Conservation (phyloP, 2,797 vertebrate species). For the Echeneis naucrates region DNA sequence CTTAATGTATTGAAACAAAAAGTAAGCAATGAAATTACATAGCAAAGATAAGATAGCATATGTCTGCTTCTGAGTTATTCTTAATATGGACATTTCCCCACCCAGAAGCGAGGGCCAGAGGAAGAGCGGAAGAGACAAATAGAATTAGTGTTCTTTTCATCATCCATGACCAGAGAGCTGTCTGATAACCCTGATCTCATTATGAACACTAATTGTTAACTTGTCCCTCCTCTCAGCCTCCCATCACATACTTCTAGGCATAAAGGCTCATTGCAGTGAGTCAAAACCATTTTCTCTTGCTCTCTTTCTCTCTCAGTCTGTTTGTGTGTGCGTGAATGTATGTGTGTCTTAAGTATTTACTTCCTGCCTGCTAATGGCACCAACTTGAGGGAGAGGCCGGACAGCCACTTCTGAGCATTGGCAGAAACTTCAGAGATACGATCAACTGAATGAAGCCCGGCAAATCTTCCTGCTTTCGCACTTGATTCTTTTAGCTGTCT, state of each 20-base stretch:
- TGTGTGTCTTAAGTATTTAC: conserved; percentile 69
- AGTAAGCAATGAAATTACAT: conserved; percentile 65
- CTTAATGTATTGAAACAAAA: conserved; percentile 63
- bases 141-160: conserved; percentile 86
- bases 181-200: conserved; percentile 86
- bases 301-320: conserved; percentile 23
- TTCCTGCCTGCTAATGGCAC: conserved; percentile 77
- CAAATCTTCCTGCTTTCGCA: conserved; percentile 64
- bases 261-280: conserved; percentile 48
- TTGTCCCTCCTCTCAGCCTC: conserved; percentile 64
- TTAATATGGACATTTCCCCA: conserved; percentile 68
- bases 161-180: conserved; percentile 80
- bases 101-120: conserved; percentile 56
- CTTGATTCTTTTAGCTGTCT: conserved; percentile 50
- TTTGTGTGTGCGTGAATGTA: conserved; percentile 4
- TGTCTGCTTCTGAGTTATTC: conserved; percentile 71
- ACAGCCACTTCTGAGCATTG: conserved; percentile 72
- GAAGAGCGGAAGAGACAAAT: conserved; percentile 83
- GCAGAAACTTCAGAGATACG: conserved; percentile 71
- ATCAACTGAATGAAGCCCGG: conserved; percentile 62
- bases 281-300: conserved; percentile 33
- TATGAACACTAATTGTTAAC: conserved; percentile 82
- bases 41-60: conserved; percentile 65
- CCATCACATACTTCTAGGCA: conserved; percentile 50
- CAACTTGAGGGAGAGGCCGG: conserved; percentile 55